Evolutionary conservation across 2,888 invertebrate species (phyloP).

Genomic region (Agonum fuliginosum): DNA sequence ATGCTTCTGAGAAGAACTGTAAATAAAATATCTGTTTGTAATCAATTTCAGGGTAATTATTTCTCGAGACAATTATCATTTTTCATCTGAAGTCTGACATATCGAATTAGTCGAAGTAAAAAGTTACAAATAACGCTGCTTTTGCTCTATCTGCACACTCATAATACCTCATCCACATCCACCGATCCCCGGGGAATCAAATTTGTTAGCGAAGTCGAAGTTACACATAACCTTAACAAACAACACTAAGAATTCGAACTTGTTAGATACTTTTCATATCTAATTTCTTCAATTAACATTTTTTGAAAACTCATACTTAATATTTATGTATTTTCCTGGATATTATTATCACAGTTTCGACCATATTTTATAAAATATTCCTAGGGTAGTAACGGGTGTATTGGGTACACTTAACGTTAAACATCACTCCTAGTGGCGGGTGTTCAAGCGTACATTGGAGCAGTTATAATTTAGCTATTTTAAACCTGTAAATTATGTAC

Average conservation of each 20-base stretch:
- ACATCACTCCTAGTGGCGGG: no score
- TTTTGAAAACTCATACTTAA: not conserved
- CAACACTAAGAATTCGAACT: not conserved
- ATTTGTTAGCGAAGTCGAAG: slow-evolving; percentile 35
- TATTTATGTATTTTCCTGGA: no score
- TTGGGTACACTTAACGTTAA: no score
- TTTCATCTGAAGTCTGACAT: slow-evolving; percentile 47
- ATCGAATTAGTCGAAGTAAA: slow-evolving; percentile 50
- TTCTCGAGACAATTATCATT: slow-evolving; percentile 49
- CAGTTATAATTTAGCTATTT: no score
- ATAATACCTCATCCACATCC: slow-evolving; percentile 46
- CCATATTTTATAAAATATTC: no score
- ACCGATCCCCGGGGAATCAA: slow-evolving; percentile 29
- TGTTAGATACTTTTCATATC: not conserved
- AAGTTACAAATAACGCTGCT: slow-evolving; percentile 49
- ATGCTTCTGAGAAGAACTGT: slow-evolving; percentile 7
- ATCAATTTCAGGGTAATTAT: slow-evolving; percentile 47
- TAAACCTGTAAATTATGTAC: no score
- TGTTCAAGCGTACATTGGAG: no score
- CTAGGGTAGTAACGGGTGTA: no score
- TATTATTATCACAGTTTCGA: no score
- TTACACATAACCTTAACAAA: not conserved
- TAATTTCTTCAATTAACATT: slow-evolving; percentile 3
- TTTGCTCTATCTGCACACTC: slow-evolving; percentile 38
- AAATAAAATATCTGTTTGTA: slow-evolving; percentile 30